These are phyloP conservation scores for Scaptomyza cyrtandrae DNA, from an alignment of 2,888 invertebrate species.

Conservation along the genomic window DNA sequence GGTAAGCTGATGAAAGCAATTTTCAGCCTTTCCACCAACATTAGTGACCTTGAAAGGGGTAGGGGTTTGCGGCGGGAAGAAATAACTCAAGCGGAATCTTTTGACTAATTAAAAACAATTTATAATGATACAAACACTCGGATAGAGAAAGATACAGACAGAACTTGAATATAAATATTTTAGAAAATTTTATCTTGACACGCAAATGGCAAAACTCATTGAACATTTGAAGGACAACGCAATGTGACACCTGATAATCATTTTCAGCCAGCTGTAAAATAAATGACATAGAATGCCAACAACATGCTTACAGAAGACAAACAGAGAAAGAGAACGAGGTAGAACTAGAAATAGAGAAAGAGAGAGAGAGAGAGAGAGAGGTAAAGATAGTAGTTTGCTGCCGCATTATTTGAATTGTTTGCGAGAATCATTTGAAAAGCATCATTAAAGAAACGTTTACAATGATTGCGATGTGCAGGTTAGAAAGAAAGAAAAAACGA, in stretches of 20 bases:
- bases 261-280: neutral
- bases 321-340: too few species aligned
- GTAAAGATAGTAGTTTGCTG: neutral
- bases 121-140: slow-evolving; percentile 24
- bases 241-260: slow-evolving; percentile 22
- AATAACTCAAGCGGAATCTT: slow-evolving; percentile 19
- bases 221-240: neutral
- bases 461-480: neutral
- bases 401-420: slow-evolving; percentile 29
- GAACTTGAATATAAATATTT: slow-evolving; percentile 22
- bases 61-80: slow-evolving; percentile 30
- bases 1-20: slow-evolving; percentile 55
- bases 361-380: neutral
- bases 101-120: slow-evolving; percentile 46
- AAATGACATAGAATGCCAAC: slow-evolving; percentile 18
- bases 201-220: slow-evolving; percentile 9
- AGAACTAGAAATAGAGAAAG: too few species aligned
- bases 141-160: neutral
- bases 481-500: neutral
- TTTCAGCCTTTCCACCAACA: slow-evolving; percentile 40
- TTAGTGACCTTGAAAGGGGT: slow-evolving; percentile 16
- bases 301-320: neutral
- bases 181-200: slow-evolving; percentile 34
- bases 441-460: slow-evolving; percentile 5
- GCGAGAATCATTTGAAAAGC: slow-evolving; percentile 5